Conservation (phyloP, 2,113 vertebrate genomes). For the Heliornis fulica region DNA sequence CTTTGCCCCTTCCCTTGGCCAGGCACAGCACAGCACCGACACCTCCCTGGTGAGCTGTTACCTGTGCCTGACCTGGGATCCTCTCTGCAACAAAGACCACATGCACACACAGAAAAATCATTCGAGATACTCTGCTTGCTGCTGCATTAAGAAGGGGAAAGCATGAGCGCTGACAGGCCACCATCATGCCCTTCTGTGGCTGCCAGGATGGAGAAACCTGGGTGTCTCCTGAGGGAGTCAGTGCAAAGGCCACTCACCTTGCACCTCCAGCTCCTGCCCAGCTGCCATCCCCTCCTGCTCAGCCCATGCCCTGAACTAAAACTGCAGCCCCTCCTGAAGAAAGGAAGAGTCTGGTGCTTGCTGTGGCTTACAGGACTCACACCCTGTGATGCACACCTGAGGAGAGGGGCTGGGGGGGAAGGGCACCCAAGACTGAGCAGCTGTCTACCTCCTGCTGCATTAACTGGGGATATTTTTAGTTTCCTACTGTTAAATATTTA, state of each 20-base stretch:
- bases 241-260: neutral
- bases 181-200: neutral
- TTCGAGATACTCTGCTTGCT: neutral
- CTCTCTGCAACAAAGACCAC: neutral
- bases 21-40: neutral
- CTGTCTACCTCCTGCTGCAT: conserved; percentile 51
- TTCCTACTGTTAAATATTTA: conserved; percentile 69
- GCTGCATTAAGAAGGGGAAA: neutral
- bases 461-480: conserved; percentile 68
- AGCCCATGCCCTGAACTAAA: neutral
- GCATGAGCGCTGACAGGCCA: neutral
- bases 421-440: neutral
- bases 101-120: neutral
- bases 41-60: neutral
- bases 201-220: neutral
- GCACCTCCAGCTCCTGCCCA: neutral
- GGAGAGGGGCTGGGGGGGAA: neutral
- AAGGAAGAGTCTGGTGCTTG: neutral
- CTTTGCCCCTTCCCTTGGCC: neutral
- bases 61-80: neutral
- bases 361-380: neutral
- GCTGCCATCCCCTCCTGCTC: neutral
- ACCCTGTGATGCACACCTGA: neutral
- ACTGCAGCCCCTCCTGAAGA: neutral
- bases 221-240: neutral